Evolutionary conservation across 2,113 vertebrate genomes (phyloP), one percentile per base, ranked within the genome.

Genomic region (Pseudopodoces humilis): DNA sequence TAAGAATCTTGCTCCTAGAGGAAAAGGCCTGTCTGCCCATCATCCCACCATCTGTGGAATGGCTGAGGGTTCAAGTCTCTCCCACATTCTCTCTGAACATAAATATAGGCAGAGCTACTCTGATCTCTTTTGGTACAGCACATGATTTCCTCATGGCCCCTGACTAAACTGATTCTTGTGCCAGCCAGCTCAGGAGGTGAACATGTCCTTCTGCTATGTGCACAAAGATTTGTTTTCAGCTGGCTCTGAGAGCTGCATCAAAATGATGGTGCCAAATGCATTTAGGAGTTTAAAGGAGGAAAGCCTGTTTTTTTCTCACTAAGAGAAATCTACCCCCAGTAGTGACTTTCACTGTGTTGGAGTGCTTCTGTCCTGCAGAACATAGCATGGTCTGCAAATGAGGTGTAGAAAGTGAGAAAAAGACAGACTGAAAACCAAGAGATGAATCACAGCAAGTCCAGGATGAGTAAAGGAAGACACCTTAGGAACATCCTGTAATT

Each of bases 391-490:
- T 77, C 62, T 70, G 60, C 47, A 72, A 75, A 56, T 49, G 75
- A 91, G n/a, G 30, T 70, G 19, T 74, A 86, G 56, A 72, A 72
- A 91, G 27, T 77, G 63, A 90, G 64, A 71, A 70, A 88, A 31
- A 49, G 30, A n/a, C 39, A 77, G 41, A 70, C 52, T 55, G 53
- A 85, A 95, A 91, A 76, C 13, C 39, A 82, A 58, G 35, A 76
- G 69, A 88, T 85, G n/a, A 96, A 92, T 77, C 77, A 80, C 25
- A 69, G 28, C 44, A 82, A 93, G 72, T 37, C 60, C 87, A 44
- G 19, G 33, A 77, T 78, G 64, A 91, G 33, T 85, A 83, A 89
- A 74, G 23, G 17, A 82, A 88, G 62, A 27, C 37, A 70, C 10
- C 33, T 94, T 76, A 59, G 58, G 77, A 93, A 81, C 41, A 41